These are phyloP conservation scores for Callopanchax toddi DNA, from an alignment of 2,113 vertebrate species.

Conservation along the genomic window DNA sequence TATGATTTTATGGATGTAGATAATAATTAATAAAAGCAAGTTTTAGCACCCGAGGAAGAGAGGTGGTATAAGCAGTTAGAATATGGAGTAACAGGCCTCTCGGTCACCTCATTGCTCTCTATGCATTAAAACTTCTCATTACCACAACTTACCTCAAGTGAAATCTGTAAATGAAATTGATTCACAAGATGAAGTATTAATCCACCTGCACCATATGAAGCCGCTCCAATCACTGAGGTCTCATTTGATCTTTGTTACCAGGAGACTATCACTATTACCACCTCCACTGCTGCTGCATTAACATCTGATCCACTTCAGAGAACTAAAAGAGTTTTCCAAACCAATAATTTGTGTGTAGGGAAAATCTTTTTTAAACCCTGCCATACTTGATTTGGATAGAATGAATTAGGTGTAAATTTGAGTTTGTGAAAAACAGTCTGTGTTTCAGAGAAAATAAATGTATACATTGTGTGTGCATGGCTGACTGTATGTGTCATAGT, in stretches of 20 bases:
- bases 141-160: conserved; percentile 46
- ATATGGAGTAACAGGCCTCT: conserved; percentile 7
- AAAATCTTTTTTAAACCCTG: conserved; percentile 16
- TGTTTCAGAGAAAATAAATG: conserved; percentile 11
- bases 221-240: conserved; percentile 6
- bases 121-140: conserved; percentile 44
- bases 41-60: no score
- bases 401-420: background rate
- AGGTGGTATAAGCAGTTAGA: background rate
- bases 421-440: conserved; percentile 8
- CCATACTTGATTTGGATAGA: conserved; percentile 11
- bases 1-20: no score
- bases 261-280: conserved; percentile 45
- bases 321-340: conserved; percentile 44
- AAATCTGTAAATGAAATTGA: conserved; percentile 56
- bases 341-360: conserved; percentile 22
- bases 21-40: no score
- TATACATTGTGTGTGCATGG: conserved; percentile 11
- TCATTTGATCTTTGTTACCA: conserved; percentile 39
- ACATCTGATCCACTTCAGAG: conserved; percentile 30
- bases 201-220: conserved; percentile 15
- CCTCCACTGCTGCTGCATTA: conserved; percentile 31
- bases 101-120: conserved; percentile 19
- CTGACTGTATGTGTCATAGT: no score
- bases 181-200: conserved; percentile 35